These are phyloP conservation scores for Natator depressus DNA, from an alignment of 2,113 vertebrate genomes.

Conservation along the genomic window DNA sequence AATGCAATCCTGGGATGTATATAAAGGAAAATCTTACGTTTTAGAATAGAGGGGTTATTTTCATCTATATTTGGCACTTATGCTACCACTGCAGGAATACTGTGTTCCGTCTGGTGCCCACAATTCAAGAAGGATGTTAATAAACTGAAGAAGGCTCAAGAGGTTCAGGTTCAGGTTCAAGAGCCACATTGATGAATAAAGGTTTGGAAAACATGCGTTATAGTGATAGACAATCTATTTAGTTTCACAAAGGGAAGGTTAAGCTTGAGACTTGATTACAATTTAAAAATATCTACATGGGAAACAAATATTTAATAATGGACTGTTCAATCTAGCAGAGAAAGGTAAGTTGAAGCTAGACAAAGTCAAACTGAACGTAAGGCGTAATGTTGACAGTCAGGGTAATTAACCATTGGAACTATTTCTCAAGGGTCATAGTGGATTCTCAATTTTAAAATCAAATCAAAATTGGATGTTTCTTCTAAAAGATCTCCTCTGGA, in stretches of 20 bases:
- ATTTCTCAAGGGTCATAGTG: not conserved
- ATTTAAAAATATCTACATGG: not conserved
- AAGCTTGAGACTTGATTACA: no score
- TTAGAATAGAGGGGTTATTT: not conserved
- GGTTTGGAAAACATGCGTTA: not conserved
- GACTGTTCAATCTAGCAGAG: not conserved
- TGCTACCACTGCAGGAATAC: not conserved
- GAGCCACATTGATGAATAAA: not conserved
- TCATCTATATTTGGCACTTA: not conserved
- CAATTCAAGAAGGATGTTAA: not conserved
- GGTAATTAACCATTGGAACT: not conserved
- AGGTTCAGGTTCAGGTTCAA: not conserved
- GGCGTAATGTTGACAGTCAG: not conserved
- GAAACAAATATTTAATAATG: not conserved
- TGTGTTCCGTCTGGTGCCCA: not conserved
- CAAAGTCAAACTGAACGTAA: not conserved
- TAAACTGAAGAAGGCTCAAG: not conserved
- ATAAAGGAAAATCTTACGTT: not conserved
- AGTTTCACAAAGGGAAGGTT: not conserved
- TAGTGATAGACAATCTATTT: not conserved
- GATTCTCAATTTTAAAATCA: not conserved
- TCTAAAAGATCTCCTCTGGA: not conserved
- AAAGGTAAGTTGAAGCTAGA: not conserved
- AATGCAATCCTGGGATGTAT: not conserved
- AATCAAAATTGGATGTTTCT: not conserved